These are phyloP conservation scores for Rhinolophus sinicus DNA, from an alignment of 2,113 vertebrate genomes.

Conservation along the genomic window DNA sequence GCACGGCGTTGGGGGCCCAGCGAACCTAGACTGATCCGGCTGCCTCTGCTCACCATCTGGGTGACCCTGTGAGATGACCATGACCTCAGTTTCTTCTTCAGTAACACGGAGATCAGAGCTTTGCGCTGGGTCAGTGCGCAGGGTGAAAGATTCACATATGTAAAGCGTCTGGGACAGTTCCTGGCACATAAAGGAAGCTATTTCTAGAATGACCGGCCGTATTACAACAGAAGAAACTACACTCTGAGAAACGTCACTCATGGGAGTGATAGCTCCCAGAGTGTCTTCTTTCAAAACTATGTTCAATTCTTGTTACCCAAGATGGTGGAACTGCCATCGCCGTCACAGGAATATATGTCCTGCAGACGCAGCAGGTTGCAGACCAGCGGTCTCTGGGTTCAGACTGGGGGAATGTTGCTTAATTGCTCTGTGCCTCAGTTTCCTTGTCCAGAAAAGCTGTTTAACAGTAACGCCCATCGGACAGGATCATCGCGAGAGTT, in stretches of 20 bases:
- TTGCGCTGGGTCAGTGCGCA: not conserved
- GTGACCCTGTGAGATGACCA: not conserved
- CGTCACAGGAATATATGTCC: accelerated
- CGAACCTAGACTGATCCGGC: too few relatives aligned
- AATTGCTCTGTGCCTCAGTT: not conserved
- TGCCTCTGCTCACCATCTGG: not conserved
- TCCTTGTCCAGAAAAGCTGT: too few relatives aligned
- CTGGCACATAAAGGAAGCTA: not conserved
- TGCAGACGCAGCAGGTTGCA: too few relatives aligned
- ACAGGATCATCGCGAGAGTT: not conserved
- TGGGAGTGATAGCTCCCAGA: not conserved
- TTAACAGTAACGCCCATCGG: not conserved
- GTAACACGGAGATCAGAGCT: not conserved
- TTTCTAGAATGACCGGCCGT: not conserved
- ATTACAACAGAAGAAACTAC: not conserved
- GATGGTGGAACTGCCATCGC: too few relatives aligned
- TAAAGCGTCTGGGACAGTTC: not conserved
- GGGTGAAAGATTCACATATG: not conserved
- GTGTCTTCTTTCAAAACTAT: not conserved
- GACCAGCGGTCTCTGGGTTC: not conserved
- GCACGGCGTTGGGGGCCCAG: too few relatives aligned
- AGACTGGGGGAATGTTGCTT: too few relatives aligned
- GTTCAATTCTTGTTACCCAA: not conserved
- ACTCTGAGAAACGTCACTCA: not conserved
- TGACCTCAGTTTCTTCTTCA: not conserved